Evolutionary conservation across 2,797 vertebrate genomes (phyloP), one percentile per base, ranked within the genome.

Genomic region (Leptatherina wallacei): DNA sequence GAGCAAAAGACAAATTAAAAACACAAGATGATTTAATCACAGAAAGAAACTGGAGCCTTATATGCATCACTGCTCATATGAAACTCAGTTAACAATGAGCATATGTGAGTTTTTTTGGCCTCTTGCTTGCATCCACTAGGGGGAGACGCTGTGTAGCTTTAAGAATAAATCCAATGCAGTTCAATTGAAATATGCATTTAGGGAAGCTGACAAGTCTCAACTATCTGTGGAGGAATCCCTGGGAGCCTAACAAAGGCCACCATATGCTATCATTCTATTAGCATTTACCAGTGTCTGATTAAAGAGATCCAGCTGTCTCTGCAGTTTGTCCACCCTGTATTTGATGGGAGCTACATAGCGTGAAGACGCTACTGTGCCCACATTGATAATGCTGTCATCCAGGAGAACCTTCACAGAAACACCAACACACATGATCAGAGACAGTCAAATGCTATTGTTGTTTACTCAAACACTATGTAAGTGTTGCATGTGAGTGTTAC

Each of bases 371-470:
- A 95, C 93, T 3, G 95, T 96, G 20, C 92, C 86, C 27, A 96
- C 83, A 59, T 94, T 96, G 82, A 97, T 95, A 56, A 92, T 94
- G 68, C 95, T 95, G 87, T 97, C 96, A 78, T 97, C 95, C 60
- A 97, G 91, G 59, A 96, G 89, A 24, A 95, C 95, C 96, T 97
- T 75, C 36, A 79, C 42, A 80, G 61, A 67, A 59, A 77, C 32
- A 76, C 32, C 35, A 7, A 57, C 22, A 74, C 22, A 22, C 4
- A 51, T 3, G 61, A 2, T 77, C 22, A 62, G 7, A 77, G 22
- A 32, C 2, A 61, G 22, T 54, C 3, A 64, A 60, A 65, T n/a
- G 65, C 4, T 24, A 57, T 18, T 16, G 20, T 32, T 14, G 13
- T 61, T 20, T 51, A 8, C 59, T 4, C 38, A 49, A 6, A 49